A percentile compares a stretch with the other conserved stretches of the same genome.
phyloP scores from a whole-genome alignment of 2,888 invertebrate genomes.

The Acrobasis suavella region DNA sequence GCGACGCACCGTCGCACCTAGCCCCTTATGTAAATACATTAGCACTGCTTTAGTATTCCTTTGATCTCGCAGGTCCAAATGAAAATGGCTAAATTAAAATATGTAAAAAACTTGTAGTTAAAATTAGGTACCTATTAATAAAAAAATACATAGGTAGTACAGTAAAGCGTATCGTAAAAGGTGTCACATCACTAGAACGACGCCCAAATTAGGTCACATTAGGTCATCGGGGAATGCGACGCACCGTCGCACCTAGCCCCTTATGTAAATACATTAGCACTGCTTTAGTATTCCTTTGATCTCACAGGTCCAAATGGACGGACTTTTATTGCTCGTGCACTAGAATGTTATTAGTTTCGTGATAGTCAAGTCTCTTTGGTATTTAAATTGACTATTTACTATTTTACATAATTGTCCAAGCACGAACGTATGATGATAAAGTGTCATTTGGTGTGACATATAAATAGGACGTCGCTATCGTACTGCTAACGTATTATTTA shows the following conservation, averaged over 20 bases:
- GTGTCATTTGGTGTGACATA: no score
- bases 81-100: no score
- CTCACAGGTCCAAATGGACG: neutral
- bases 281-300: conserved; percentile 10
- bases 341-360: conserved; percentile 5
- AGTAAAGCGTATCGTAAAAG: neutral
- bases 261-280: neutral
- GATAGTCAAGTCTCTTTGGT: neutral
- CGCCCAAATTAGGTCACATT: neutral
- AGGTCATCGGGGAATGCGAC: conserved; percentile 6
- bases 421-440: no score
- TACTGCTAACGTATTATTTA: no score
- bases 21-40: neutral
- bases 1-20: conserved; percentile 12
- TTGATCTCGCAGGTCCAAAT: conserved; percentile 6
- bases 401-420: no score
- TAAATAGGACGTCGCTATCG: no score
- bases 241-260: conserved; percentile 9
- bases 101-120: no score
- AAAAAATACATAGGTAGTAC: no score
- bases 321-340: conserved; percentile 1
- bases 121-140: no score
- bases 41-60: conserved; percentile 3
- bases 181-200: neutral
- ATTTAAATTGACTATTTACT: no score